phyloP scores from a whole-genome alignment of 2,113 vertebrate species.

The Hydrochoerus hydrochaeris region DNA sequence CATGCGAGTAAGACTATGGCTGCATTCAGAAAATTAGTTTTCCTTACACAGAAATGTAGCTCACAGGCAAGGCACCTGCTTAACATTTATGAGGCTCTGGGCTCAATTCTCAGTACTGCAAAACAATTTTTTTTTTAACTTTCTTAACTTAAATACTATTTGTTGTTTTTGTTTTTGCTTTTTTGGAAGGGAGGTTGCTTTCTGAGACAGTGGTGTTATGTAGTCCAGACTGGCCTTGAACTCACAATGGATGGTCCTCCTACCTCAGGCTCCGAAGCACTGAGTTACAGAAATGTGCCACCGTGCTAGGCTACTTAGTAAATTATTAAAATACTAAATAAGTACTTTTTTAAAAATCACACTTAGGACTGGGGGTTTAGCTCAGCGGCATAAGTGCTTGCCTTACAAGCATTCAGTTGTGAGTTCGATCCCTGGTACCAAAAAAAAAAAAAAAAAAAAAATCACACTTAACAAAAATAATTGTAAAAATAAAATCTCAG shows the following conservation, averaged over 20 bases:
- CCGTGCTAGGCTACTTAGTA: neutral
- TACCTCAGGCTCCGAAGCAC: neutral
- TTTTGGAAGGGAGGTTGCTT: neutral
- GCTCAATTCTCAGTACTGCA: neutral
- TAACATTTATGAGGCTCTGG: neutral
- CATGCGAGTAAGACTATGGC: neutral
- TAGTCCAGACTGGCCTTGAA: neutral
- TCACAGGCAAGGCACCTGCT: neutral
- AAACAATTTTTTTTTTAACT: neutral
- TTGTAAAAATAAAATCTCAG: neutral
- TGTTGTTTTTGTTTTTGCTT: neutral
- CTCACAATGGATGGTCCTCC: neutral
- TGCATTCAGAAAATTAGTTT: neutral
- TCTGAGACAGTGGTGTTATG: neutral
- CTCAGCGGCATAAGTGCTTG: too few relatives aligned
- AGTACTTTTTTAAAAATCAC: neutral
- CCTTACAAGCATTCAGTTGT: too few relatives aligned
- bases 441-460: too few relatives aligned
- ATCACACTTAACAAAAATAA: neutral
- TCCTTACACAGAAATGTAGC: neutral
- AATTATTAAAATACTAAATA: neutral
- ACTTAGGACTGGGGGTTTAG: too few relatives aligned
- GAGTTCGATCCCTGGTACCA: too few relatives aligned
- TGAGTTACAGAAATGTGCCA: neutral
- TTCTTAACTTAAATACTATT: neutral